phyloP scores from a whole-genome alignment of 2,888 invertebrate genomes.

The Drosophila affinis region DNA sequence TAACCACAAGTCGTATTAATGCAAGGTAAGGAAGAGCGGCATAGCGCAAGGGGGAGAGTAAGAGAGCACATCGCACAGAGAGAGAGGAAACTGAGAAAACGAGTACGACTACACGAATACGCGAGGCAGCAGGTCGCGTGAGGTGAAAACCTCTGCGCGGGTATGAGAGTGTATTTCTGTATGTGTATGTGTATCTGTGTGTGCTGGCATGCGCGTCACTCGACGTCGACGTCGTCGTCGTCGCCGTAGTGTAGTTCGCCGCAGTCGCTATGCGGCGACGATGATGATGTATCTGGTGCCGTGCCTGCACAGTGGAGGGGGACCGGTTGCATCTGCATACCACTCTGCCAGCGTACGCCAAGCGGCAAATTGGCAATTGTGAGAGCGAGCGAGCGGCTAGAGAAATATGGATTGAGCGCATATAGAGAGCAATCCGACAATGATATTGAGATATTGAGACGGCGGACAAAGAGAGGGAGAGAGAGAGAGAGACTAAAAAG shows the following conservation, averaged over 20 bases:
- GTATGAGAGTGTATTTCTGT: background rate
- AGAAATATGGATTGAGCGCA: background rate
- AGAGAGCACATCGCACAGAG: conserved; percentile 12
- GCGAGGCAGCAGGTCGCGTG: conserved; percentile 53
- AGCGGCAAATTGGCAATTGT: conserved; percentile 49
- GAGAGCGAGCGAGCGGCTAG: conserved; percentile 4
- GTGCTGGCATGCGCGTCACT: conserved; percentile 69
- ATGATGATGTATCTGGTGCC: conserved; percentile 13
- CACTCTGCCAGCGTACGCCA: conserved; percentile 54
- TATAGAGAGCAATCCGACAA: conserved; percentile 1
- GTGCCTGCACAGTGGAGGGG: conserved; percentile 50
- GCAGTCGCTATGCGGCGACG: conserved; percentile 34
- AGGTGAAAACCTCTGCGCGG: conserved; percentile 52
- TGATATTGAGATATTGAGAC: conserved; percentile 22
- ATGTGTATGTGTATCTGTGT: conserved; percentile 20
- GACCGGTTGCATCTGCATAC: conserved; percentile 48
- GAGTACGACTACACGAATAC: conserved; percentile 11
- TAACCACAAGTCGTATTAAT: conserved; percentile 17
- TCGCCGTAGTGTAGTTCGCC: conserved; percentile 22
- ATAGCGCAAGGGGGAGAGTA: background rate
- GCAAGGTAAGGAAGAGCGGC: conserved; percentile 18
- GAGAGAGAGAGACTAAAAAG: conserved; percentile 13
- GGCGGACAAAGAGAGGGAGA: conserved; percentile 25
- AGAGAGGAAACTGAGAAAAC: conserved; percentile 35
- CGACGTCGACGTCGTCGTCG: conserved; percentile 30